phyloP scores from a whole-genome alignment of 1,140 invertebrate species.

The Holotrichia oblita region DNA sequence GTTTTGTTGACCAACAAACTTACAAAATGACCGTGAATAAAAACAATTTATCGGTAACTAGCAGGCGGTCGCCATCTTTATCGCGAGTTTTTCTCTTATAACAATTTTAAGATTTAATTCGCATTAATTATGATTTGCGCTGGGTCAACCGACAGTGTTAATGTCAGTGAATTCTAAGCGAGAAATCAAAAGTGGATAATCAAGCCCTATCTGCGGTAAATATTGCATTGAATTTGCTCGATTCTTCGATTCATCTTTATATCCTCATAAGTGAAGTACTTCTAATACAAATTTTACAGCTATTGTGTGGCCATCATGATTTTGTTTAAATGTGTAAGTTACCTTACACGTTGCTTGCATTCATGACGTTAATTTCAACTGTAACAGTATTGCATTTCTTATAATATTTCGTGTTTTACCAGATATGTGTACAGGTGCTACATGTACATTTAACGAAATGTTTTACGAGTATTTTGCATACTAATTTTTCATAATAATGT shows the following conservation, averaged over 20 bases:
- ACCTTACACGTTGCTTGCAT: slow-evolving; percentile 26
- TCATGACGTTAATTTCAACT: slow-evolving; percentile 20
- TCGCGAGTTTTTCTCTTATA: slow-evolving; percentile 64
- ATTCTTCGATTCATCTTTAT: slow-evolving; percentile 33
- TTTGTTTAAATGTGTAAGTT: slow-evolving; percentile 40
- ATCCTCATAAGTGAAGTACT: slow-evolving; percentile 44
- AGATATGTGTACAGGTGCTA: slow-evolving; percentile 15
- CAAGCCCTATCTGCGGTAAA: slow-evolving; percentile 36
- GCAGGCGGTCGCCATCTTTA: slow-evolving; percentile 68
- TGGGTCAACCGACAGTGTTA: slow-evolving; percentile 39
- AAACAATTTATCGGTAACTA: slow-evolving; percentile 67
- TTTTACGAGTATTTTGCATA: background rate
- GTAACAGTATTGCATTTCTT: slow-evolving; percentile 1
- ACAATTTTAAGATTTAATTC: slow-evolving; percentile 56
- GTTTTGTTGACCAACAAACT: slow-evolving; percentile 59
- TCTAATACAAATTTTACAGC: slow-evolving; percentile 53
- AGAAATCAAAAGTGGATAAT: slow-evolving; percentile 36
- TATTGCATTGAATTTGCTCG: slow-evolving; percentile 21
- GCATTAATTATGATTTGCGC: slow-evolving; percentile 47
- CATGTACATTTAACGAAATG: background rate
- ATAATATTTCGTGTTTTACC: background rate
- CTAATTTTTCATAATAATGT: background rate
- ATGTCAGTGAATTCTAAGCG: slow-evolving; percentile 32
- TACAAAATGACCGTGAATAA: slow-evolving; percentile 63
- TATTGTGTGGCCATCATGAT: slow-evolving; percentile 52